Base-by-base conservation (phyloP, 2,888 invertebrate genomes). In the Tetrapedia diversipes region DNA sequence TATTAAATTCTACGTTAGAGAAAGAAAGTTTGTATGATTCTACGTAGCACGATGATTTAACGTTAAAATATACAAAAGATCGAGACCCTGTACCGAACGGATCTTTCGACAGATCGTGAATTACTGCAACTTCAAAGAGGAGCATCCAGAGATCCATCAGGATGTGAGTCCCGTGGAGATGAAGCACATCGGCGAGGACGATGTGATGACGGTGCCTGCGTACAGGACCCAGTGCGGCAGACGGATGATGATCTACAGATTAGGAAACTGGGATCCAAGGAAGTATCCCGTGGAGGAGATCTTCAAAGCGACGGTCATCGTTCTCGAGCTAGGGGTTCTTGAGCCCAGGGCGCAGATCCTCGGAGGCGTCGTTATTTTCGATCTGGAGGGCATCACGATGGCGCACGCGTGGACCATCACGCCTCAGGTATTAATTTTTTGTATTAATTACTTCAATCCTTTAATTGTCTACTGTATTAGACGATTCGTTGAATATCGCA, bases 231-330 rank as follows among this genome's bases (percentile, higher is more conserved):
- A 96, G 88, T 94, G 94, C 73, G 96, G 96, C 2, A 93, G 95
- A 74, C 93, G 97, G 61, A 93, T 96, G 81, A 93, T 96, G 86
- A 92, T 96, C 59, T 96, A 95, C 88, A 94, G 95, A 89, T 93
- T 96, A 82, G 95, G 95, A 41, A 94, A 95, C 81, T 97, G 97
- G 97, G 94, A 96, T 81, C 95, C 96, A 0, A 94, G 94, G 82
- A 92, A 93, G 43, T 93, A 95, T 41, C 88, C 94, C 0, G 91
- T 95, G 0, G 95, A 95, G 37, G 96, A 96, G 82, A 90, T 96
- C 45, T 96, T 97, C 88, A 95, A 95, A 87, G 95, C 94, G 0
- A 95, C 96, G 0, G 93, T 96, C 56, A 91, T 95, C 64, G 92
- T 96, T 0, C 90, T 97, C 47, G 96, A 97, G 90, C 90, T 96